These are phyloP conservation scores for Unio pictorum DNA, from an alignment of 2,888 invertebrate genomes.

Conservation along the genomic window DNA sequence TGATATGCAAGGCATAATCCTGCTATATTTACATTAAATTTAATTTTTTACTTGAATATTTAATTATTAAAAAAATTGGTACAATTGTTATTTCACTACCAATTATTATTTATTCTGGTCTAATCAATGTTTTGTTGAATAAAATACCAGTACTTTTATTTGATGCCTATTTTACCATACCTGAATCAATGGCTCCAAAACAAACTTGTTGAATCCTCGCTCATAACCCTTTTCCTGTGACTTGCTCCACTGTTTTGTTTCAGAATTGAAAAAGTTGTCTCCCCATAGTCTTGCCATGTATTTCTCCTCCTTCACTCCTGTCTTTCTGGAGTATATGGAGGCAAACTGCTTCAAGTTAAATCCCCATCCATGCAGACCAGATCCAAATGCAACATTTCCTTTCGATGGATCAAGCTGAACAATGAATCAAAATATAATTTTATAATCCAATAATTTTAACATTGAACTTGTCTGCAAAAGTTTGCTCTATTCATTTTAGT, in stretches of 20 bases:
- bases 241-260: slow-evolving; percentile 96
- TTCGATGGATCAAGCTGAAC: slow-evolving; percentile 90
- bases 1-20: no score
- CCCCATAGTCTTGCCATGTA: slow-evolving; percentile 96
- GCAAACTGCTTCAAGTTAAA: slow-evolving; percentile 99
- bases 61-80: no score
- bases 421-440: no score
- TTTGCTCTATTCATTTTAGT: no score
- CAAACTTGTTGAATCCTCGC: slow-evolving; percentile 98
- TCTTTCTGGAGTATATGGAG: slow-evolving; percentile 98
- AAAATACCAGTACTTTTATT: no score
- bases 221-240: slow-evolving; percentile 41
- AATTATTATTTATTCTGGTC: no score
- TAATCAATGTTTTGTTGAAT: no score
- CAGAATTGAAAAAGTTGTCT: slow-evolving; percentile 97
- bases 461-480: no score
- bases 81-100: no score
- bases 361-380: slow-evolving; percentile 99
- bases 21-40: no score
- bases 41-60: no score
- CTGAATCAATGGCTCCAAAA: slow-evolving; percentile 99
- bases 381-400: slow-evolving; percentile 99
- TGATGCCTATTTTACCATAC: slow-evolving; percentile 71
- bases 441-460: no score
- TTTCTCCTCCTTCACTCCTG: slow-evolving; percentile 90